These are phyloP conservation scores for Lepus townsendii DNA, from an alignment of 2,797 vertebrate genomes.

Conservation along the genomic window DNA sequence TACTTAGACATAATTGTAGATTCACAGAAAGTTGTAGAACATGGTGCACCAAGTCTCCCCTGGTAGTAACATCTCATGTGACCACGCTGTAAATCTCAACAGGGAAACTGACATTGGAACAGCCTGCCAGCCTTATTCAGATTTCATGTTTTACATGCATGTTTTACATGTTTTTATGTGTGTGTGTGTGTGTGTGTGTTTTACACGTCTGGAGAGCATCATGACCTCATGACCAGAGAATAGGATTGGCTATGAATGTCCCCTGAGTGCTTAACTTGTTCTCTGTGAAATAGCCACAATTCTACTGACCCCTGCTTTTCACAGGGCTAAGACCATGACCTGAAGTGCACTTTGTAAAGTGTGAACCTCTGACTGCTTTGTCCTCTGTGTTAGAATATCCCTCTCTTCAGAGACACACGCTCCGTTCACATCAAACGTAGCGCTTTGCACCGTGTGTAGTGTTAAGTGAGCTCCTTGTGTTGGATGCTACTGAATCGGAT, in stretches of 20 bases:
- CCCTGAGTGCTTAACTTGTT: neutral
- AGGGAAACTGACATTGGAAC: neutral
- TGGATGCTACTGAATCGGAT: conserved; percentile 48
- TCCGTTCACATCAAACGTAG: neutral
- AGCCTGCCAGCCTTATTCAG: neutral
- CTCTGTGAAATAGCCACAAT: neutral
- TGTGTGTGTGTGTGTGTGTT: too few relatives aligned
- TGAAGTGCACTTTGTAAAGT: neutral
- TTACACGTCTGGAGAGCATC: neutral
- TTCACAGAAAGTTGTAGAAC: neutral
- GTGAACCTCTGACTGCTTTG: neutral
- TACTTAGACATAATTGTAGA: conserved; percentile 35
- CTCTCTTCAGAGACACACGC: conserved; percentile 38
- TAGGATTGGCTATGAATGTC: neutral
- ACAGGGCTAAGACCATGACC: neutral
- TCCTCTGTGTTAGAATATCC: conserved; percentile 37
- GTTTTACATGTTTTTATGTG: too few relatives aligned
- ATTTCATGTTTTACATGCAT: neutral
- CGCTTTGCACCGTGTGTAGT: neutral
- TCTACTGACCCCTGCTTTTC: neutral
- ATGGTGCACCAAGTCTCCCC: neutral
- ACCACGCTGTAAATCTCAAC: neutral
- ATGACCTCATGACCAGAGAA: neutral
- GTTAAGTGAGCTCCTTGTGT: conserved; percentile 42
- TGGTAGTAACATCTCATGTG: accelerated